These are phyloP conservation scores for Spodoptera exigua DNA, from an alignment of 2,888 invertebrate species.

Conservation along the genomic window DNA sequence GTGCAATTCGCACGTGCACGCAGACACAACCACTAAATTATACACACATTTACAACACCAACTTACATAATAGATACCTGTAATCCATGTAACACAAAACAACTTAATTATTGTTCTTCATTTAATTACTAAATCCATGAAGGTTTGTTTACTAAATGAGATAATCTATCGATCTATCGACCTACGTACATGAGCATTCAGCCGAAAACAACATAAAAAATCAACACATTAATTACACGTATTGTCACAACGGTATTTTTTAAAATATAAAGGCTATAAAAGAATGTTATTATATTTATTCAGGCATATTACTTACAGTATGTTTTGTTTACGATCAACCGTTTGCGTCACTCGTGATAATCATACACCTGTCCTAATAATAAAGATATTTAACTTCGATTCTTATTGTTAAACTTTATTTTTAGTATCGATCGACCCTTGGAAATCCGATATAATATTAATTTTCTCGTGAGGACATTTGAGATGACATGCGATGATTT, in stretches of 20 bases:
- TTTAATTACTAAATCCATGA: slow-evolving; percentile 26
- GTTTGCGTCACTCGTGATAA: slow-evolving; percentile 64
- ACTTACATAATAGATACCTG: slow-evolving; percentile 52
- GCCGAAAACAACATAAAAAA: slow-evolving; percentile 25
- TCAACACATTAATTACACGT: slow-evolving; percentile 30
- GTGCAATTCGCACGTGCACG: slow-evolving; percentile 56
- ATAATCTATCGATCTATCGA: too few relatives aligned
- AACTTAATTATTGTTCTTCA: slow-evolving; percentile 38
- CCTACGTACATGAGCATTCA: neutral
- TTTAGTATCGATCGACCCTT: neutral
- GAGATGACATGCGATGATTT: slow-evolving; percentile 15
- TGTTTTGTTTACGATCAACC: slow-evolving; percentile 57
- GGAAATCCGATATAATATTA: neutral
- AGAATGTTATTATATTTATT: slow-evolving; percentile 61
- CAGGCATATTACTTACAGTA: slow-evolving; percentile 49
- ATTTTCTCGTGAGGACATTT: slow-evolving; percentile 6
- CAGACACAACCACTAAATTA: slow-evolving; percentile 46
- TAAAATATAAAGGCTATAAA: slow-evolving; percentile 41
- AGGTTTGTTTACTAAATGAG: slow-evolving; percentile 13
- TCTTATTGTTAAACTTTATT: slow-evolving; percentile 5
- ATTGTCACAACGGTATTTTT: slow-evolving; percentile 37
- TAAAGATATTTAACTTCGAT: slow-evolving; percentile 22
- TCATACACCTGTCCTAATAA: slow-evolving; percentile 69
- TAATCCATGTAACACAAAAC: slow-evolving; percentile 41
- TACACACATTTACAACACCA: slow-evolving; percentile 46